Percentiles rank a stretch among this genome's conserved stretches.
These are phyloP conservation scores for Peromyscus eremicus DNA, from an alignment of 2,797 vertebrate species.

Conservation along the genomic window DNA sequence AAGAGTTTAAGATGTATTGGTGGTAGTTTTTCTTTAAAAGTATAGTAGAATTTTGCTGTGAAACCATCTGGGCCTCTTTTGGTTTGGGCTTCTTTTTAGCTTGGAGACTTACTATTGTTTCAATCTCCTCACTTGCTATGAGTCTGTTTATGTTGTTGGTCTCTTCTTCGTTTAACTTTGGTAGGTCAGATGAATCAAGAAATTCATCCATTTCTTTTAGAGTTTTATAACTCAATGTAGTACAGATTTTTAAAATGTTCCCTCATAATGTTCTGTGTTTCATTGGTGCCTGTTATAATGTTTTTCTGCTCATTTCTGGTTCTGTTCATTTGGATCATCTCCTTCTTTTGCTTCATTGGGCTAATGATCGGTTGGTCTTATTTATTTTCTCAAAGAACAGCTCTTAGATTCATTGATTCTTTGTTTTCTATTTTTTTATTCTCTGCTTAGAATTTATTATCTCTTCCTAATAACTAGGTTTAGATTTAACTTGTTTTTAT, in stretches of 20 bases:
- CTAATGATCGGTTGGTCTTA: not conserved
- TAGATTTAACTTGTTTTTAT: not conserved
- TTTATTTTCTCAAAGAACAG: not conserved
- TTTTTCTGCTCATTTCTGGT: not conserved
- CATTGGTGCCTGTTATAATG: not conserved
- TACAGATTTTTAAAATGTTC: not conserved
- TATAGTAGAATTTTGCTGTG: not conserved
- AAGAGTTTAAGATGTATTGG: not conserved
- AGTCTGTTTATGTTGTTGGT: not conserved
- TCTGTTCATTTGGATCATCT: not conserved
- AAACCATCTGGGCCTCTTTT: not conserved
- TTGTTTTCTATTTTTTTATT: not conserved
- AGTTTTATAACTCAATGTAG: not conserved
- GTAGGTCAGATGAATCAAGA: not conserved
- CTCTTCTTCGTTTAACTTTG: not conserved
- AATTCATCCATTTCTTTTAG: not conserved
- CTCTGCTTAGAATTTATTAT: not conserved
- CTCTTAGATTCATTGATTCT: not conserved
- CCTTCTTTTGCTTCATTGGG: not conserved
- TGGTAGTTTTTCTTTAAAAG: not conserved
- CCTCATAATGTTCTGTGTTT: not conserved
- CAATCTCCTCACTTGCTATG: not conserved
- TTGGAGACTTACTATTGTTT: not conserved
- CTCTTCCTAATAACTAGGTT: not conserved
- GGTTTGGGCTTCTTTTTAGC: not conserved